These are phyloP conservation scores for Parasteatoda lunata DNA, from an alignment of 2,888 invertebrate species.

Conservation along the genomic window DNA sequence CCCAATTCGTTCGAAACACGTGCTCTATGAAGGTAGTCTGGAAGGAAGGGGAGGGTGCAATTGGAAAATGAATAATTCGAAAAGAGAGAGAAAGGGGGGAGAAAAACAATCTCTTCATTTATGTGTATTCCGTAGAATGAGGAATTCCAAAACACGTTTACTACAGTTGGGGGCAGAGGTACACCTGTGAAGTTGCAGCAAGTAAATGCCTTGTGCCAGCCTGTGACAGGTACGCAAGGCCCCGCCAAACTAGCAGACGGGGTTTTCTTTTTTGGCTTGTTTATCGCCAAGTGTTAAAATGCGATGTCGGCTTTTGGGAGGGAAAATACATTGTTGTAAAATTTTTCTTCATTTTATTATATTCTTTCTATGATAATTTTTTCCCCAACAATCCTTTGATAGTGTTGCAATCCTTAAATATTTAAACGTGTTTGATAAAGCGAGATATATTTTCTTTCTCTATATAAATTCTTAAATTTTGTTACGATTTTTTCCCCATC, in stretches of 20 bases:
- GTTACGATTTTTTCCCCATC: no score
- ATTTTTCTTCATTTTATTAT: no score
- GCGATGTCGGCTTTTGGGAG: no score
- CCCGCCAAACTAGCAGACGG: conserved; percentile 31
- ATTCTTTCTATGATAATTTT: no score
- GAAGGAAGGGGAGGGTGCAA: neutral
- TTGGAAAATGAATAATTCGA: conserved; percentile 7
- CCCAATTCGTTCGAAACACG: neutral
- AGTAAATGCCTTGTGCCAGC: conserved; percentile 59
- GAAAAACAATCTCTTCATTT: conserved; percentile 18
- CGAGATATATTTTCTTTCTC: no score
- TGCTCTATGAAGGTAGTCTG: neutral
- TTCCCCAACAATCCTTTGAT: no score
- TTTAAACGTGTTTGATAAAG: no score
- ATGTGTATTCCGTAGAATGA: conserved; percentile 29
- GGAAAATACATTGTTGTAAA: no score
- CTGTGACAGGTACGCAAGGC: conserved; percentile 63
- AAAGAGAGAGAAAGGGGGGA: neutral
- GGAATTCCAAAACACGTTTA: conserved; percentile 50
- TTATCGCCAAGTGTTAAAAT: neutral
- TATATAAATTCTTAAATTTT: no score
- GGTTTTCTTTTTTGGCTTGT: conserved; percentile 4
- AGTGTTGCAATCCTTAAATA: no score
- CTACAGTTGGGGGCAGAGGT: conserved; percentile 49
- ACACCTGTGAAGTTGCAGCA: conserved; percentile 57